Evolutionary conservation across 2,113 vertebrate species (phyloP).

Genomic region (Dicrurus megarhynchus): DNA sequence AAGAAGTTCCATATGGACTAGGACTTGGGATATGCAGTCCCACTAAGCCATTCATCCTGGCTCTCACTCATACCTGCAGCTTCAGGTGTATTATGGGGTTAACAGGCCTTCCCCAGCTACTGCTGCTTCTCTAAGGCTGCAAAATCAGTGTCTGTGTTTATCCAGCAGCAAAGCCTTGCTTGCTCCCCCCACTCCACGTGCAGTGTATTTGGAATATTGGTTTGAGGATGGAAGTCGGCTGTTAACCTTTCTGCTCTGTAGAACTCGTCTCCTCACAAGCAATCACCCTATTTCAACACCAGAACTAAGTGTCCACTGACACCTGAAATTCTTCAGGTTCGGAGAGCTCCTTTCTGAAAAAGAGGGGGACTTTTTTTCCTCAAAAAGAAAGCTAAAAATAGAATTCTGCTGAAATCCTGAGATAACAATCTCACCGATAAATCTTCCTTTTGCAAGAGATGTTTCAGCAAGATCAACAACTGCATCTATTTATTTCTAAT

Average conservation of each 20-base stretch:
- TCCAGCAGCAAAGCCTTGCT: background rate
- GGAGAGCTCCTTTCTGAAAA: background rate
- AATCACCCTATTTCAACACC: background rate
- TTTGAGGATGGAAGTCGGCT: background rate
- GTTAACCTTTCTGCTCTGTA: background rate
- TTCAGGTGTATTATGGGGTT: background rate
- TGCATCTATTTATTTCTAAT: background rate
- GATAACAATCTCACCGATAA: background rate
- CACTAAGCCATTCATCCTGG: background rate
- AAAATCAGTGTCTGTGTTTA: background rate
- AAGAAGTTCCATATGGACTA: background rate
- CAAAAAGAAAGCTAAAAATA: background rate
- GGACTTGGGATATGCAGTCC: background rate
- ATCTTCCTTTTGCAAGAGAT: background rate
- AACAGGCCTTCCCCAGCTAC: background rate
- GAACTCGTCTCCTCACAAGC: background rate
- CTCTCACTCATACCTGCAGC: background rate
- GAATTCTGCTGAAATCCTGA: background rate
- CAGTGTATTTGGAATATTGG: background rate
- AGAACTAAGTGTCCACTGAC: background rate
- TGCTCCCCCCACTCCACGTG: background rate
- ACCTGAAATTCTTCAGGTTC: background rate
- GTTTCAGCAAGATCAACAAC: background rate
- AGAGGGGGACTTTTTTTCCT: background rate
- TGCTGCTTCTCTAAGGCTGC: background rate